phyloP scores from a whole-genome alignment of 1,140 invertebrate species.

The Leptinotarsa undecemlineata region DNA sequence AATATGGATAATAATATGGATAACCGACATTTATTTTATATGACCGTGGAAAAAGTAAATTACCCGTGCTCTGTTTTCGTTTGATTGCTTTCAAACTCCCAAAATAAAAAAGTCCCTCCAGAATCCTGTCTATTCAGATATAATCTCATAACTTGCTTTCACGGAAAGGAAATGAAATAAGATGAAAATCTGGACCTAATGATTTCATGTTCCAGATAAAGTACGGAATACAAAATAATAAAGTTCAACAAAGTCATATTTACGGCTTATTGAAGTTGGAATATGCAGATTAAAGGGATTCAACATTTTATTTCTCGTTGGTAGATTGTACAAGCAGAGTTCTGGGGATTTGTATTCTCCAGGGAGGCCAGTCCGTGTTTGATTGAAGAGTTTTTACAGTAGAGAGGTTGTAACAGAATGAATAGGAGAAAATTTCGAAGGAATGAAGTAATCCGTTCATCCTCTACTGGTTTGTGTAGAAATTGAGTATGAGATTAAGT shows the following conservation, averaged over 20 bases:
- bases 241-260: slow-evolving; percentile 27
- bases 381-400: slow-evolving; percentile 13
- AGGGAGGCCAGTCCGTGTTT: slow-evolving; percentile 5
- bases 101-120: not conserved
- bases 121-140: not conserved
- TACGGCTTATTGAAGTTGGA: slow-evolving; percentile 34
- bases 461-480: no score
- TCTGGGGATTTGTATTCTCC: slow-evolving; percentile 2
- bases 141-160: slow-evolving; percentile 11
- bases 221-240: slow-evolving; percentile 29
- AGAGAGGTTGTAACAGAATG: not conserved
- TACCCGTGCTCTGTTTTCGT: not conserved
- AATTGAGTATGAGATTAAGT: no score
- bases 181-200: slow-evolving; percentile 23
- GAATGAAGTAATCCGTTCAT: no score
- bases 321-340: not conserved
- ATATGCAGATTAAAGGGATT: slow-evolving; percentile 33
- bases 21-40: no score
- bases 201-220: slow-evolving; percentile 22
- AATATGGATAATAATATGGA: no score
- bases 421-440: no score
- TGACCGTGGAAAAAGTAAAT: no score
- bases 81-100: not conserved
- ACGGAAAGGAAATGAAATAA: slow-evolving; percentile 14
- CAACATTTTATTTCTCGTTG: slow-evolving; percentile 30